A percentile compares a stretch with the other conserved stretches of the same genome.
Evolutionary conservation across 2,888 invertebrate species (phyloP).

Genomic region (Lithodes maja): DNA sequence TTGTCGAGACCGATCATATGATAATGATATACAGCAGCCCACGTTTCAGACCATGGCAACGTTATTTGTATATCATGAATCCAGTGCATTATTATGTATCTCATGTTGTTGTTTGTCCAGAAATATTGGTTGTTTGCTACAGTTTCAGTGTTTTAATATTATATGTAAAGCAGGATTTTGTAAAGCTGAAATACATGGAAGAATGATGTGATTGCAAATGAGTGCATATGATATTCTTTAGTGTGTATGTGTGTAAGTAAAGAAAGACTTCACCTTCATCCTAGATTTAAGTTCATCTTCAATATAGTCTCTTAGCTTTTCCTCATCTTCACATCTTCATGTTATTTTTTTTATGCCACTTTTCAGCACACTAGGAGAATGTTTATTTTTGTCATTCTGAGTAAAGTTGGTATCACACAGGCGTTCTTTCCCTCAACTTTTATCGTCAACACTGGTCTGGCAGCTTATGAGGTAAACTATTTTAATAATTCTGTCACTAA

Average conservation of each 20-base stretch:
- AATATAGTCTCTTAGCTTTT: constrained; percentile 59
- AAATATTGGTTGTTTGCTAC: constrained; percentile 66
- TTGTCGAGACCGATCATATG: constrained; percentile 31
- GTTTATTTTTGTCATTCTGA: constrained; percentile 40
- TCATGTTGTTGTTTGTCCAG: constrained; percentile 65
- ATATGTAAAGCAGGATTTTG: constrained; percentile 62
- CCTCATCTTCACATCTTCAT: constrained; percentile 65
- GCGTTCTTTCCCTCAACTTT: too few species aligned
- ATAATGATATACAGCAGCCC: constrained; percentile 46
- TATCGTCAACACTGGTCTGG: too few species aligned
- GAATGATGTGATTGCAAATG: constrained; percentile 44
- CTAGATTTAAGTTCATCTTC: constrained; percentile 63
- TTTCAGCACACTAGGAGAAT: constrained; percentile 63
- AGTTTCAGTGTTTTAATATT: constrained; percentile 62
- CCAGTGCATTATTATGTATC: constrained; percentile 62
- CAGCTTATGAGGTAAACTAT: too few species aligned
- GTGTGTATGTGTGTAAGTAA: constrained; percentile 63
- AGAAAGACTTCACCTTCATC: constrained; percentile 64
- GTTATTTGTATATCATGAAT: constrained; percentile 59
- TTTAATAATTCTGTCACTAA: too few species aligned
- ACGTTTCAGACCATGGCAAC: constrained; percentile 52
- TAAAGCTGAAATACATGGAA: constrained; percentile 44
- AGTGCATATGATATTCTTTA: constrained; percentile 55
- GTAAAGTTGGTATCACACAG: background rate
- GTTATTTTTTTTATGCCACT: constrained; percentile 50